These are phyloP conservation scores for Astatoreochromis straeleni DNA, from an alignment of 2,113 vertebrate genomes.

Conservation along the genomic window DNA sequence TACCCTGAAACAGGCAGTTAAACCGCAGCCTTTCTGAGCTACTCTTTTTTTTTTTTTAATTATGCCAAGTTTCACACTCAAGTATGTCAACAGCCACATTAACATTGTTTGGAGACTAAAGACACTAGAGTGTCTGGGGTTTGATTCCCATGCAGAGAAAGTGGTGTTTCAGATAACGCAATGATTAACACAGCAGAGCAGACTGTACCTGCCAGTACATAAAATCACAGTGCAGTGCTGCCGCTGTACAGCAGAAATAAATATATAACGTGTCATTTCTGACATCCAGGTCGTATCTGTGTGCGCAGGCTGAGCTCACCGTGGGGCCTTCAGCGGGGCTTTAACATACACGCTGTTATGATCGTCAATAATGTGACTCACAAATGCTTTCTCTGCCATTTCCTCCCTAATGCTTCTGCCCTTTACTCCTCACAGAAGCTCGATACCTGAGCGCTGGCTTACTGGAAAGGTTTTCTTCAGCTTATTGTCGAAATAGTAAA, in stretches of 20 bases:
- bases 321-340: slow-evolving; percentile 6
- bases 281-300: slow-evolving; percentile 34
- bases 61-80: not conserved
- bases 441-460: not conserved
- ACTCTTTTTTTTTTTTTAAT: not conserved
- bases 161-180: not conserved
- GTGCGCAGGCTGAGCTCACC: not conserved
- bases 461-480: not conserved
- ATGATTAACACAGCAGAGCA: not conserved
- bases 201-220: not conserved
- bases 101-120: not conserved
- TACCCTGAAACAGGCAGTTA: not conserved
- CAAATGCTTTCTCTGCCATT: not conserved
- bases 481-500: not conserved
- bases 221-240: not conserved
- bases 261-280: slow-evolving; percentile 20
- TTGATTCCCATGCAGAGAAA: not conserved
- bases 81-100: not conserved
- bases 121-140: not conserved
- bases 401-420: not conserved
- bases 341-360: not conserved
- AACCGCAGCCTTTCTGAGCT: not conserved
- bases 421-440: not conserved
- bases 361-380: not conserved
- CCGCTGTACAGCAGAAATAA: not conserved